These are phyloP conservation scores for Biston stratarius DNA, from an alignment of 2,888 invertebrate species.

Conservation along the genomic window DNA sequence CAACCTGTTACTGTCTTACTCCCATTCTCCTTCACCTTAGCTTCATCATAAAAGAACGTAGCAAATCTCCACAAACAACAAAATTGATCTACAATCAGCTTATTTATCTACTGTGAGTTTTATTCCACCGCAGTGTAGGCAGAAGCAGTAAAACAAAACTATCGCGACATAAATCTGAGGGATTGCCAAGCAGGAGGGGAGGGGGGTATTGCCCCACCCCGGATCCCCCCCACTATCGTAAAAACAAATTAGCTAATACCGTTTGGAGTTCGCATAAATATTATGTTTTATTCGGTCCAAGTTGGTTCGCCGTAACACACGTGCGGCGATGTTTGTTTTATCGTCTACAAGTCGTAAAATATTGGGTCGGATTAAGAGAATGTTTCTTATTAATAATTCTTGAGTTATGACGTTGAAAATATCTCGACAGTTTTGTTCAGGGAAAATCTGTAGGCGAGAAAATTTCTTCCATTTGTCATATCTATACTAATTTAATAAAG, in stretches of 20 bases:
- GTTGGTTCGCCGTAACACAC: slow-evolving; percentile 37
- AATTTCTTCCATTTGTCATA: too few relatives aligned
- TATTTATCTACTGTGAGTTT: slow-evolving; percentile 34
- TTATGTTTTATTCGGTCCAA: slow-evolving; percentile 44
- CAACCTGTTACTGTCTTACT: neutral
- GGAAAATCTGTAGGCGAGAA: too few relatives aligned
- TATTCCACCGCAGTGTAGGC: slow-evolving; percentile 40
- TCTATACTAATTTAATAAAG: too few relatives aligned
- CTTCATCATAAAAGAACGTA: slow-evolving; percentile 25
- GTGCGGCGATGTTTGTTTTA: slow-evolving; percentile 36
- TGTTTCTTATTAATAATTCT: slow-evolving; percentile 17
- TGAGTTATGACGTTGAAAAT: neutral
- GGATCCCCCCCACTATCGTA: slow-evolving; percentile 37
- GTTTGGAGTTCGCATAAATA: slow-evolving; percentile 47
- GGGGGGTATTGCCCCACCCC: slow-evolving; percentile 22
- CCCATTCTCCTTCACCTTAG: neutral
- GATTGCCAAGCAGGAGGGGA: slow-evolving; percentile 44
- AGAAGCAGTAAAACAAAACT: slow-evolving; percentile 50
- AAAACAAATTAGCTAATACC: slow-evolving; percentile 55
- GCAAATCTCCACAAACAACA: slow-evolving; percentile 42
- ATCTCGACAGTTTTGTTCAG: neutral
- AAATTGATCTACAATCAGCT: slow-evolving; percentile 44
- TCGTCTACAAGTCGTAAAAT: slow-evolving; percentile 19
- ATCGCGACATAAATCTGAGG: slow-evolving; percentile 50
- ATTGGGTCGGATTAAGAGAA: slow-evolving; percentile 20